Percentiles rank a stretch among this genome's conserved stretches.
Evolutionary conservation across 2,797 vertebrate species (phyloP).

Genomic region (Buphagus erythrorhynchus): DNA sequence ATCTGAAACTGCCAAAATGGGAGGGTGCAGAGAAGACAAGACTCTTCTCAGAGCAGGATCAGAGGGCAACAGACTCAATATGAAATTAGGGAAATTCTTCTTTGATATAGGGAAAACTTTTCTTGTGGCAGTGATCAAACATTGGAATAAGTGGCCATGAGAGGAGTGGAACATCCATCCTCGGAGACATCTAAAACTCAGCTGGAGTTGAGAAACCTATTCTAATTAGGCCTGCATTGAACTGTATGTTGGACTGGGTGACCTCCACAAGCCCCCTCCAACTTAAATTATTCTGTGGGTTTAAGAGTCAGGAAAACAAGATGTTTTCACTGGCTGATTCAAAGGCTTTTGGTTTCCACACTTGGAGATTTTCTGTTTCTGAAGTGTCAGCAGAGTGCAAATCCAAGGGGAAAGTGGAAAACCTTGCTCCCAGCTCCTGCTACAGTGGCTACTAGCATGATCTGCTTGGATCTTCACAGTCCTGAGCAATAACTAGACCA

Average conservation of each 20-base stretch:
- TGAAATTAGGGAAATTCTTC: neutral
- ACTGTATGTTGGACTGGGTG: neutral
- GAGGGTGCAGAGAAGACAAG: neutral
- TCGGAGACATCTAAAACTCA: neutral
- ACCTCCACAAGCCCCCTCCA: neutral
- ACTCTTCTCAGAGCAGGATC: neutral
- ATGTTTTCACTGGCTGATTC: neutral
- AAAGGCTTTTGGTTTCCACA: neutral
- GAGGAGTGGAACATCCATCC: neutral
- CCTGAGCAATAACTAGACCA: neutral
- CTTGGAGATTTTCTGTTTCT: neutral
- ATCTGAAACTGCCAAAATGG: neutral
- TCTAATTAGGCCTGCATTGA: neutral
- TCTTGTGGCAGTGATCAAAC: neutral
- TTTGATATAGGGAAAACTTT: neutral
- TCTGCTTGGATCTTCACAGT: neutral
- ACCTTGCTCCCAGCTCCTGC: neutral
- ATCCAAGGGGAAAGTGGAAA: neutral
- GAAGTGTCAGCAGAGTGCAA: neutral
- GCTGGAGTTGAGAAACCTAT: neutral
- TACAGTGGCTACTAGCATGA: neutral
- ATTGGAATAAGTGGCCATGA: neutral
- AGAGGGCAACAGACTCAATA: neutral
- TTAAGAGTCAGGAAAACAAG: neutral
- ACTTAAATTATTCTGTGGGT: neutral